Conservation (phyloP, 2,888 invertebrate genomes). For the Caprella mutica region DNA sequence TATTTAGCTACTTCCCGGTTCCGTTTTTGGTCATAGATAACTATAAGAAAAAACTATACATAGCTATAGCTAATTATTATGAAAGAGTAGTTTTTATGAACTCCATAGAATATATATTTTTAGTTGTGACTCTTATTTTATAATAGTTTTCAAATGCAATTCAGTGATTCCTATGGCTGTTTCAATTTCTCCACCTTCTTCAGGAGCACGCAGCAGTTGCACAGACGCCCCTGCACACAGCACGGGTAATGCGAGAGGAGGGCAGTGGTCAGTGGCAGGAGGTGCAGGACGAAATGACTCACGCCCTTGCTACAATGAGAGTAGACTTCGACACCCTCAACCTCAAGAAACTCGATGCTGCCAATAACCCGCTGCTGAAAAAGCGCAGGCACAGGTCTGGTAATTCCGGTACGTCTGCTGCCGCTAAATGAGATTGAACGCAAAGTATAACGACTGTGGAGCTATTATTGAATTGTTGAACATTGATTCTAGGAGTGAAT, state of each 20-base stretch:
- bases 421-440: no score
- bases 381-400: conserved; percentile 49
- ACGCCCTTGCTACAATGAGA: conserved; percentile 93
- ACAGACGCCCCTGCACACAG: conserved; percentile 85
- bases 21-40: no score
- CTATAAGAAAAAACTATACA: no score
- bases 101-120: no score
- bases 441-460: no score
- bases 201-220: conserved; percentile 75
- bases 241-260: conserved; percentile 75
- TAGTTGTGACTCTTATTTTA: no score
- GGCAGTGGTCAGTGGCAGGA: conserved; percentile 83
- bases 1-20: no score
- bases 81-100: no score
- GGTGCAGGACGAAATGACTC: conserved; percentile 97
- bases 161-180: background rate
- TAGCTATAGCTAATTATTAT: no score
- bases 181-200: conserved; percentile 24
- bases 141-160: no score
- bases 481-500: no score
- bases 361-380: conserved; percentile 81
- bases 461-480: no score
- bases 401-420: background rate
- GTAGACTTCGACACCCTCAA: conserved; percentile 92
- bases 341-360: conserved; percentile 82